Evolutionary conservation across 1,140 invertebrate genomes (phyloP), one percentile per base, ranked within the genome.

Genomic region (Pygmarrhopalites habei): DNA sequence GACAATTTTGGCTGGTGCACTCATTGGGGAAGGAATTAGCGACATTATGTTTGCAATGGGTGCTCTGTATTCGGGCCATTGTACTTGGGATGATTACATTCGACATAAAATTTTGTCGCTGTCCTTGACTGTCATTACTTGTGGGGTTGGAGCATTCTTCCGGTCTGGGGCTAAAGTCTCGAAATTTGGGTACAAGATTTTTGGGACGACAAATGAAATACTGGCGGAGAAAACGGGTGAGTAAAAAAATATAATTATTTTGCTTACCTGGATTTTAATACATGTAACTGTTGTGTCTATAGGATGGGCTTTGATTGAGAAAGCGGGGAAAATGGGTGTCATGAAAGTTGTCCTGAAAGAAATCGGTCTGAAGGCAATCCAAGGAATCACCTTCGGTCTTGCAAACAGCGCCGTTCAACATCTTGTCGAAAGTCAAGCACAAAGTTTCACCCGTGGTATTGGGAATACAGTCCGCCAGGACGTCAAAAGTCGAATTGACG

Each of bases 11-110:
- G 39, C 10, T 41, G 10, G 10, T n/a, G 39, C 39, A 41, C n/a
- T 41, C n/a, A 41, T 41, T 41, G 39, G 39, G 39, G 39, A 41
- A 41, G 39, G 39, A 10, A 41, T 41, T 12, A n/a, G 39, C 10
- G 39, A 41, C n/a, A 12, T 41, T 10, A 41, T 41, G 39, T 41
- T 41, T 41, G 39, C 39, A 41, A n/a, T n/a, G n/a, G n/a, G 39
- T 41, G 39, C 39, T n/a, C n/a, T 41, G 39, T 41, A 41, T 41
- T 41, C 39, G n/a, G 39, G 39, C n/a, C n/a, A 41, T 41, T 41
- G 10, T 41, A 41, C 10, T n/a, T 41, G 39, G 39, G n/a, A 41
- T 12, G 39, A 41, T 41, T 41, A 41, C 39, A n/a, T 10, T 10
- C 10, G n/a, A 41, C 39, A 41, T 12, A 41, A 41, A n/a, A 10